These are phyloP conservation scores for Mastomys natalensis DNA, from an alignment of 2,113 vertebrate species.

Conservation along the genomic window DNA sequence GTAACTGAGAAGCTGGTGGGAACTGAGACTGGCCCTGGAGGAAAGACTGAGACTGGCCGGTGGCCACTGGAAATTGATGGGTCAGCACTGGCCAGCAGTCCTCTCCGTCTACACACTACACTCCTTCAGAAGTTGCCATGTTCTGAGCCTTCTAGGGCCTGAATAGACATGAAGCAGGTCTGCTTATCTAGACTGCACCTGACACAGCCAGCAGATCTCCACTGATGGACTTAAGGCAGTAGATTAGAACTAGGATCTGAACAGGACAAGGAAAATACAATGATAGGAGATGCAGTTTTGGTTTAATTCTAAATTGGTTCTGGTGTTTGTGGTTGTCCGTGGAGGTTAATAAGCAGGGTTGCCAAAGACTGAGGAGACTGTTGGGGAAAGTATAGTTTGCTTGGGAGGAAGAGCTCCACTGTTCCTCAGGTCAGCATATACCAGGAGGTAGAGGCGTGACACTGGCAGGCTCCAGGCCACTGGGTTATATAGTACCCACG, in stretches of 20 bases:
- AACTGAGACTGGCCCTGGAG: neutral
- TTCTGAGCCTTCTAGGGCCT: conserved; percentile 12
- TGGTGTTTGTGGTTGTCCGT: neutral
- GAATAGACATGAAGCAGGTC: neutral
- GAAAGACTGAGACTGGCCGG: neutral
- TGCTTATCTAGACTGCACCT: conserved; percentile 27
- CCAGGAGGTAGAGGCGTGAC: neutral
- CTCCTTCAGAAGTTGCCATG: neutral
- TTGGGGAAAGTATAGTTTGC: neutral
- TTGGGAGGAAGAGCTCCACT: neutral
- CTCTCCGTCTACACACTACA: neutral
- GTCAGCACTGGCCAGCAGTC: conserved; percentile 4
- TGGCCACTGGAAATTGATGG: neutral
- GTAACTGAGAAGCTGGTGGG: neutral
- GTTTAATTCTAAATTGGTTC: neutral
- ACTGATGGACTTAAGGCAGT: neutral
- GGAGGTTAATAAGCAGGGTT: neutral
- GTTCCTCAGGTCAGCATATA: neutral
- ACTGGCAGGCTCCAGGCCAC: neutral
- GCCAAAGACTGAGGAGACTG: neutral
- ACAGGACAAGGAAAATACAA: neutral
- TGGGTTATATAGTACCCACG: neutral
- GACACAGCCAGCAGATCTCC: conserved; percentile 60
- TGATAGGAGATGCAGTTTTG: neutral
- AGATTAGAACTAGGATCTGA: conserved; percentile 46